Conservation (phyloP, 2,797 vertebrate species). For the Poecilia velifera region DNA sequence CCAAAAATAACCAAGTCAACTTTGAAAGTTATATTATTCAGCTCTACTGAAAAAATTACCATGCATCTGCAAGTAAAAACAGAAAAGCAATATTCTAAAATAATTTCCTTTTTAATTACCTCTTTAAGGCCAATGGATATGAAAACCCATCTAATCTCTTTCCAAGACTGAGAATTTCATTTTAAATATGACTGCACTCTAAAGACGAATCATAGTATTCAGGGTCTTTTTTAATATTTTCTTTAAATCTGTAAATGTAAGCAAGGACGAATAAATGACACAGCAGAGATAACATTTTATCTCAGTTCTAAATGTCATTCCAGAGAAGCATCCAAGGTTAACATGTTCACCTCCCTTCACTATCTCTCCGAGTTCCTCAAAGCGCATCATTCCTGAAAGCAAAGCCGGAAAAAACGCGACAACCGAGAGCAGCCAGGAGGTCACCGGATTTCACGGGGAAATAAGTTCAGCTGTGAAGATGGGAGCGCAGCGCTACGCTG, state of each 20-base stretch:
- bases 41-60: background rate
- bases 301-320: conserved; percentile 10
- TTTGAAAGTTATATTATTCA: background rate
- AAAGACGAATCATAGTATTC: background rate
- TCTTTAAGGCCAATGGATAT: background rate
- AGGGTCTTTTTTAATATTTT: background rate
- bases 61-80: background rate
- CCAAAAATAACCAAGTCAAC: background rate
- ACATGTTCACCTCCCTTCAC: conserved; percentile 34
- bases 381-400: conserved; percentile 44
- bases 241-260: background rate
- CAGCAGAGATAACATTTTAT: background rate
- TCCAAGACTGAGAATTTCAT: background rate
- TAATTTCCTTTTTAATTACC: background rate
- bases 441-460: conserved; percentile 60
- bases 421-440: conserved; percentile 32
- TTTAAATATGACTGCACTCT: background rate
- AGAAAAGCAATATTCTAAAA: background rate
- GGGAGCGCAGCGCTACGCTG: conserved; percentile 29
- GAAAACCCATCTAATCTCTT: background rate
- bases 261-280: conserved; percentile 11
- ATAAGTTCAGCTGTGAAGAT: conserved; percentile 40
- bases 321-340: conserved; percentile 47
- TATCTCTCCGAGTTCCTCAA: conserved; percentile 29
- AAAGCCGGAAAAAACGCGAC: conserved; percentile 29